Evolutionary conservation across 2,888 invertebrate species (phyloP), one percentile per base, ranked within the genome.

Genomic region (Drosophila melanosoma): DNA sequence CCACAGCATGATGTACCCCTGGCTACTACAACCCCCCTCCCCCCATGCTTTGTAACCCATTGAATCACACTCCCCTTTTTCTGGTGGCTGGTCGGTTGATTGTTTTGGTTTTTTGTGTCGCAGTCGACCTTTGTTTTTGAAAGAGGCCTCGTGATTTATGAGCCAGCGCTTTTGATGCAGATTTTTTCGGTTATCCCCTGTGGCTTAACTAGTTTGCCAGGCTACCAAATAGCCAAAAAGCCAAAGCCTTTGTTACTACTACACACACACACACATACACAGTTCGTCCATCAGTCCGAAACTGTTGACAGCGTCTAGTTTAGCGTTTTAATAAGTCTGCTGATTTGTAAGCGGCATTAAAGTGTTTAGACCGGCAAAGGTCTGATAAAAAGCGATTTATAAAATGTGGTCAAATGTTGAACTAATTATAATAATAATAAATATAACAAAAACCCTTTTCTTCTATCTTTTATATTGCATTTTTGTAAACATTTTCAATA

Each of bases 121-220:
- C 59, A 52, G 60, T 66, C 62, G 64, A 74, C 72, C 61, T 72
- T 81, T 81, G 71, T 76, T 78, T 70, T 70, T 61, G 42, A 71
- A 78, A 67, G 67, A 72, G 78, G 60, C 45, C 77, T 49, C 51
- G 70, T 78, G 78, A 78, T 78, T 81, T 78, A 78, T 78, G 77
- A 72, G 72, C 60, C 57, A 66, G 53, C 66, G 81, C 66, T 63
- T 77, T 80, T 80, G 81, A 77, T 77, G 77, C 60, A 58, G 81
- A 76, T 68, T 73, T 54, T 17, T 77, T 76, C 49, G 71, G 62
- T 48, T 59, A 36, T 76, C 53, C 64, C 64, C 63, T 53, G 61
- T 67, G 73, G 78, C 78, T 77, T 81, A 65, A 81, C 78, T 72
- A 78, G 81, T 78, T 78, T 81, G 77, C 72, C 70, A 45, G 61